Conservation (phyloP, 2,888 invertebrate genomes). For the Tricholauxania praeusta region DNA sequence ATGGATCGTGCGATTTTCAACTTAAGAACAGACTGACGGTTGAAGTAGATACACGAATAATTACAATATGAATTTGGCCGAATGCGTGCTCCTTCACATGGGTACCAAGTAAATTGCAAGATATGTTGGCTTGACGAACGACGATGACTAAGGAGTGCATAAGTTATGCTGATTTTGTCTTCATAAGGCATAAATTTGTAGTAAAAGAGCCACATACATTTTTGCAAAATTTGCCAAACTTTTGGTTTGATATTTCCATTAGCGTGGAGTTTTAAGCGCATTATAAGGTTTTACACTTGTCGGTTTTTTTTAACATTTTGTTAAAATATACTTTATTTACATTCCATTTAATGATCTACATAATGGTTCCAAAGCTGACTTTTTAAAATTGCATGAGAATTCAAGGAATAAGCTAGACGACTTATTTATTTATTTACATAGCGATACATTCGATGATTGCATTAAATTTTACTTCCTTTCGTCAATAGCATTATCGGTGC, state of each 20-base stretch:
- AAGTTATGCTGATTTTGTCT: slow-evolving; percentile 31
- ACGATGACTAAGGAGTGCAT: background rate
- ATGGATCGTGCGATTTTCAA: background rate
- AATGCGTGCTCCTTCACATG: slow-evolving; percentile 1
- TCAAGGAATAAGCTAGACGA: too few species aligned
- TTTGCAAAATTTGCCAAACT: background rate
- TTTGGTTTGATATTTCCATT: slow-evolving; percentile 1
- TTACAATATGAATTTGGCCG: slow-evolving; percentile 30
- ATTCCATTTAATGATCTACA: too few species aligned
- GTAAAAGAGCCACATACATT: background rate
- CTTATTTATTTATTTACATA: too few species aligned
- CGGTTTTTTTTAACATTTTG: too few species aligned
- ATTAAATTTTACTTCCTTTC: too few species aligned
- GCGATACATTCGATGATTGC: too few species aligned
- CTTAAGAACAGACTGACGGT: slow-evolving; percentile 1
- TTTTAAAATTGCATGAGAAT: too few species aligned
- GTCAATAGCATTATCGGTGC: too few species aligned
- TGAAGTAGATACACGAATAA: background rate
- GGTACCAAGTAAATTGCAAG: background rate
- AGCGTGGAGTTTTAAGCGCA: background rate
- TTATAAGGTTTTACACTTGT: too few species aligned
- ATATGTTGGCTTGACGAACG: background rate
- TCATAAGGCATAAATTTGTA: slow-evolving; percentile 23
- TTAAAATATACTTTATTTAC: too few species aligned
- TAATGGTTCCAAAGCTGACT: too few species aligned